Evolutionary conservation across 2,797 vertebrate species (phyloP).

Genomic region (Microctenopoma lineatum): DNA sequence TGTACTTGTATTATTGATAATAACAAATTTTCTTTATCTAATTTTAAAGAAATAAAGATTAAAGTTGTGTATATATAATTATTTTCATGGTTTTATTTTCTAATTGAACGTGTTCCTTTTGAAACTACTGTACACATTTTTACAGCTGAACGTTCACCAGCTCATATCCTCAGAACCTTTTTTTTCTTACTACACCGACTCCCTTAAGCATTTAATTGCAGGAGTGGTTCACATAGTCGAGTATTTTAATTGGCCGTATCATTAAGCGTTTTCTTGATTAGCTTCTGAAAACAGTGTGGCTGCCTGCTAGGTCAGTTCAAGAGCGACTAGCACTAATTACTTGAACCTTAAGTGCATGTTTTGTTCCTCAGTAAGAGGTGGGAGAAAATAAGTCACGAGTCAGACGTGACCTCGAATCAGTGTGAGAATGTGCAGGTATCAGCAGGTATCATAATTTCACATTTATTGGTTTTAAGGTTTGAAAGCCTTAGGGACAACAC

Average conservation of each 20-base stretch:
- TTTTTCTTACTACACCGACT: conserved; percentile 14
- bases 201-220: conserved; percentile 40
- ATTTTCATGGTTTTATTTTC: background rate
- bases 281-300: conserved; percentile 66
- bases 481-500: background rate
- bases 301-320: conserved; percentile 52
- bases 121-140: background rate
- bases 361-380: conserved; percentile 28
- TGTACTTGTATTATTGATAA: conserved; percentile 89
- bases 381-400: conserved; percentile 15
- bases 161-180: background rate
- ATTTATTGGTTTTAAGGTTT: background rate
- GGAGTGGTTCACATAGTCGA: conserved; percentile 58
- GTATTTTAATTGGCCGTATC: conserved; percentile 58
- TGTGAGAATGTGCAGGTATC: conserved; percentile 21
- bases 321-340: conserved; percentile 67
- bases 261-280: conserved; percentile 68
- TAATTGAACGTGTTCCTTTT: background rate
- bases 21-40: conserved; percentile 90
- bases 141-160: background rate
- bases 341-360: conserved; percentile 52
- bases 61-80: conserved; percentile 76
- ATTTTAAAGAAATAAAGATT: conserved; percentile 99
- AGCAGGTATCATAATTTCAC: background rate
- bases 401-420: background rate